These are phyloP conservation scores for Pongo pygmaeus DNA, from an alignment of 2,113 vertebrate species.

Conservation along the genomic window DNA sequence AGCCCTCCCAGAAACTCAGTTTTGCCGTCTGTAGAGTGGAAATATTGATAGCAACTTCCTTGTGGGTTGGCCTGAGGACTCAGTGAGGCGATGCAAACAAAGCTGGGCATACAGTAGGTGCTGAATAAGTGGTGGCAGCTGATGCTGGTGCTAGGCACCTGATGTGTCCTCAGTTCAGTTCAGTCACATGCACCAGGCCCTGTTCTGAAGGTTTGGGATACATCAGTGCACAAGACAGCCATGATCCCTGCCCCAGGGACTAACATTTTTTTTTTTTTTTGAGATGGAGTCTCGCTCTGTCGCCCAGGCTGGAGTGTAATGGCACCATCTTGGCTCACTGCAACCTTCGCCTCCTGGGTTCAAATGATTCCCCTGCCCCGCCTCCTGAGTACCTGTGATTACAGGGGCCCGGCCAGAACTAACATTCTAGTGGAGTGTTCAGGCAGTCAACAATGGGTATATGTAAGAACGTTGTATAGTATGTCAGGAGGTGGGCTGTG, in stretches of 20 bases:
- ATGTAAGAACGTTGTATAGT: accelerated
- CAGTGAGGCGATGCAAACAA: accelerated
- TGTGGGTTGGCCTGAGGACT: accelerated
- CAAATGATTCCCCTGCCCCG: too few species aligned
- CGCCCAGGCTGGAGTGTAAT: too few species aligned
- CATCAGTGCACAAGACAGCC: too few species aligned
- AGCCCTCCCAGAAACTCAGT: neutral
- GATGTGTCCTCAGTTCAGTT: accelerated
- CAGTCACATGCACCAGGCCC: neutral
- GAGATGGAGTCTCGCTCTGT: too few species aligned
- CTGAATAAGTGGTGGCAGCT: neutral
- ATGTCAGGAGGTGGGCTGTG: accelerated
- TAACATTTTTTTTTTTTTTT: too few species aligned
- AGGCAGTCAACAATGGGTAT: accelerated
- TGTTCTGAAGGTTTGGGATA: neutral
- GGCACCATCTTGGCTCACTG: accelerated
- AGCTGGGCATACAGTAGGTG: accelerated
- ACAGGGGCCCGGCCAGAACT: neutral
- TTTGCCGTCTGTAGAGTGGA: neutral
- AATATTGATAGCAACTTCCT: accelerated
- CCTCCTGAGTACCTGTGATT: too few species aligned
- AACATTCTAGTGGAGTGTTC: neutral
- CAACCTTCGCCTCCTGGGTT: too few species aligned
- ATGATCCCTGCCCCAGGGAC: neutral
- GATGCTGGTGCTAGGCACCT: accelerated